Evolutionary conservation across 2,113 vertebrate species (phyloP), one percentile per base, ranked within the genome.

Genomic region (Uria lomvia): DNA sequence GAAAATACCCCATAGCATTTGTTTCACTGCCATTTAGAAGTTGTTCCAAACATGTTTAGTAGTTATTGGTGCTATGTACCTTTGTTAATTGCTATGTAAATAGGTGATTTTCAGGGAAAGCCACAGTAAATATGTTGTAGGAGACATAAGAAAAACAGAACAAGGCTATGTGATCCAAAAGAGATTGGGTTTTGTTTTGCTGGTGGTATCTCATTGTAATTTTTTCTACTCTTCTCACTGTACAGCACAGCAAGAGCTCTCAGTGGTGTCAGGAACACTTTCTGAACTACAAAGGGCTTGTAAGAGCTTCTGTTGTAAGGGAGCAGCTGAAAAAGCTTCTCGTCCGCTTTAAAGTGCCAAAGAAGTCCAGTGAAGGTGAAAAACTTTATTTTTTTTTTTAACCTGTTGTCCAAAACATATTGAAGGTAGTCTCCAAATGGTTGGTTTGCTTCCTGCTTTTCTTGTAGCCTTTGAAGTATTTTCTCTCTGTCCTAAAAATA

Each of bases 181-280:
- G 59, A 77, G 36, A 34, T 11, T 66, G 18, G 1, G 4, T 6
- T 78, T 81, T 89, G n/a, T 63, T 91, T 73, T 92, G 58, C 38
- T 79, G 56, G 65, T 90, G 43, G 23, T 62, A 29, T 90, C 86
- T 88, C 15, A 21, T 7, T 68, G 23, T 59, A 62, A 2, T 62
- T 76, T 93, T 82, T 66, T 53, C 58, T 82, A 2, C 53, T 68
- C 24, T 76, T 88, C 38, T 89, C 92, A 15, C 70, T 94, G 20
- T 93, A 29, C 67, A 99, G 99, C 99, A 99, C 97, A 99, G 98
- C 97, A 99, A 99, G 97, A 99, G 97, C 97, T 99, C 99, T 66
- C 99, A 99, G 94, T 99, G 99, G 99, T 99, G 99, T 96, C 99
- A 99, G 97, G 98, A 99, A 8, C 99, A 99, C 93, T 99, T 99